Base-by-base conservation (phyloP, 2,797 vertebrate genomes). In the Clarias fuscus region DNA sequence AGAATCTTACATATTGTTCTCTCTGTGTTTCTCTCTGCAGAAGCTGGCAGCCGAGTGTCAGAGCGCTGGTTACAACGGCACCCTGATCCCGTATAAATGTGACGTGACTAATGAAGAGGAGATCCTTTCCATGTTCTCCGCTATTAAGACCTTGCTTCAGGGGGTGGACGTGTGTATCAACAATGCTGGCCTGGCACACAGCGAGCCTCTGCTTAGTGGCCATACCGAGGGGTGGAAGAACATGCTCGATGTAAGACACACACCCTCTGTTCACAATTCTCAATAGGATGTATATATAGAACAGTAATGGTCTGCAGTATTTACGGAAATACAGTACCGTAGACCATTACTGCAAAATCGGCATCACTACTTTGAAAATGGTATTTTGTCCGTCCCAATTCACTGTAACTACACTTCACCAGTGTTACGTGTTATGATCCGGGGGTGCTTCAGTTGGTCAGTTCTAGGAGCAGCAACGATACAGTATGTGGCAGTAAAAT, bases 101-200 rank as follows among this genome's bases (percentile, higher is more conserved):
- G 98, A 99, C 89, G 95, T 99, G 87, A 96, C 97, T 84, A 97
- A 96, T 0, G 98, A 99, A 91, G 98, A 99, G 85, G 98, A 99
- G 93, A 99, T 99, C 92, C 95, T 99, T 73, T 98, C 98, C 87
- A 98, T 98, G 98, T 99, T 99, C 91, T 99, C 97, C 0, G 98
- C 98, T 6, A 96, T 99, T 92, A 97, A 93, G 91, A 97, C 97
- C 0, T 95, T 97, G 70, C 96, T 98, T 90, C 94, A 95, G 67
- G 98, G 98, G 0, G 97, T 99, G 88, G 98, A 99, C 0, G 97
- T 99, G 58, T 99, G 98, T 92, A 97, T 99, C 93, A 99, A 99
- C 94, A 99, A 99, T 0, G 98, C 98, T 0, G 98, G 98, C 37
- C 92, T 99, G 91, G 97, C 97, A 20, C 96, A 96, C 89, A 96